Evolutionary conservation across 2,888 invertebrate species (phyloP), one percentile per base, ranked within the genome.

Genomic region (Nycteola revayana): DNA sequence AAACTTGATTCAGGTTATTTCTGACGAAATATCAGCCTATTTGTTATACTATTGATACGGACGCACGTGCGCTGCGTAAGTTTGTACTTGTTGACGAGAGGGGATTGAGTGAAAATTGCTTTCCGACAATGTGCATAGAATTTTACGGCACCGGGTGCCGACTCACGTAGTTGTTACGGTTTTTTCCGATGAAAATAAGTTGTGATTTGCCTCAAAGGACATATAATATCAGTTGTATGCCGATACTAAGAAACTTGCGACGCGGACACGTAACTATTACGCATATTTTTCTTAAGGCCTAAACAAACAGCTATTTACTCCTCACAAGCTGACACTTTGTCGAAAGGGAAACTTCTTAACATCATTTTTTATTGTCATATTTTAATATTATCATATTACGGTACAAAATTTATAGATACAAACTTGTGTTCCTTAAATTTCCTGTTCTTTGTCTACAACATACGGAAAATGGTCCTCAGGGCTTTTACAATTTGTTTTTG

Each of bases 1-100:
- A 84, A 86, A 87, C 87, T 86, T 87, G 87, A 88, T 87, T 87
- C 85, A 82, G 84, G 85, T 86, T 88, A 86, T 87, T 87, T 81
- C 86, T 85, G 86, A 85, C 85, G 85, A 84, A 87, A 87, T 86
- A 87, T 84, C 82, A 82, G 84, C 84, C 86, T 84, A 86, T 87
- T 87, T 86, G 86, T 88, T 88, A 86, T 86, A 87, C 85, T 82
- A 87, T 87, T 86, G 85, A 86, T 87, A 84, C 65, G 76, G 70
- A 75, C 73, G 84, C 84, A 84, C 87, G 86, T 86, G 85, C 77
- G 74, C 67, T 63, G 70, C 82, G 77, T 83, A 85, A 84, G 81
- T 86, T 86, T 84, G 83, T 81, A 82, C 84, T 84, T 80, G 85
- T 83, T 85, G 81, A 82, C 73, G 76, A 76, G 75, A 76, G 75